Evolutionary conservation across 2,888 invertebrate species (phyloP).

Genomic region (Galerucella nymphaeae): DNA sequence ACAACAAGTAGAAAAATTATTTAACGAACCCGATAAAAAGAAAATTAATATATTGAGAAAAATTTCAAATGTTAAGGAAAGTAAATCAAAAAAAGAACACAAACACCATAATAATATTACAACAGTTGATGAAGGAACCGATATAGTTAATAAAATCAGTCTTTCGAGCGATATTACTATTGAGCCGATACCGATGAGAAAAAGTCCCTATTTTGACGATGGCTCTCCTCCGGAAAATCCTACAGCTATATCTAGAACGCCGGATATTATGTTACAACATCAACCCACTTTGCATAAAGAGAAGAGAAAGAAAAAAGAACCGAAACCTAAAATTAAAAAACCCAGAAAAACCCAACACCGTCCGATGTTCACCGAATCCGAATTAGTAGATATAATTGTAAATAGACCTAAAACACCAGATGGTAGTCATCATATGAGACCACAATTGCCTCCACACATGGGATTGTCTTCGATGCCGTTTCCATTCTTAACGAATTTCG

Average conservation of each 20-base stretch:
- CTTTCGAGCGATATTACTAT: slow-evolving; percentile 69
- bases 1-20: slow-evolving; percentile 69
- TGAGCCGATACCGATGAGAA: slow-evolving; percentile 62
- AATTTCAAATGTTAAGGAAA: slow-evolving; percentile 80
- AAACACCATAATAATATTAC: slow-evolving; percentile 63
- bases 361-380: slow-evolving; percentile 50
- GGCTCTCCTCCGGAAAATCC: slow-evolving; percentile 69
- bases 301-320: slow-evolving; percentile 66
- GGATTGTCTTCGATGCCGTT: slow-evolving; percentile 60
- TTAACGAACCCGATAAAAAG: slow-evolving; percentile 84
- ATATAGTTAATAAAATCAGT: slow-evolving; percentile 56
- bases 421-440: slow-evolving; percentile 48
- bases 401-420: slow-evolving; percentile 64
- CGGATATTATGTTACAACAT: slow-evolving; percentile 68
- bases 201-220: slow-evolving; percentile 64
- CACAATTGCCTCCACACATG: slow-evolving; percentile 41
- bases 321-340: slow-evolving; percentile 57
- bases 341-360: slow-evolving; percentile 51
- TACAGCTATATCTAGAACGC: slow-evolving; percentile 70
- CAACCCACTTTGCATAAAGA: slow-evolving; percentile 67
- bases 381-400: slow-evolving; percentile 55
- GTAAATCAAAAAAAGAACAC: slow-evolving; percentile 61
- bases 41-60: slow-evolving; percentile 90
- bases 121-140: slow-evolving; percentile 62
- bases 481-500: slow-evolving; percentile 67